Evolutionary conservation across 2,888 invertebrate genomes (phyloP).

Genomic region (Acanthosoma haemorrhoidale): DNA sequence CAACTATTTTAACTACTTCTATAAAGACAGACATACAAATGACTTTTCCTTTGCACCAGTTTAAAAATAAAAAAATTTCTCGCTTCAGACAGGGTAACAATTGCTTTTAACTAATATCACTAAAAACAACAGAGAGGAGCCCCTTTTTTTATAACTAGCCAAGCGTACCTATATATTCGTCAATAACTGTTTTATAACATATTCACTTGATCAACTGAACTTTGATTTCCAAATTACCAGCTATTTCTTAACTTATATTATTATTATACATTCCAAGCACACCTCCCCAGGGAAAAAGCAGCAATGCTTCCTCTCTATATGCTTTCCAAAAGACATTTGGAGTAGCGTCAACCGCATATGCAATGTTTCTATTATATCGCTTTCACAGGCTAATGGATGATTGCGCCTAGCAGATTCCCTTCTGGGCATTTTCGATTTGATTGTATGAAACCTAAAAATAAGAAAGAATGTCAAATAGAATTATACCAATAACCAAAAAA

Average conservation of each 20-base stretch:
- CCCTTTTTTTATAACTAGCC: background rate
- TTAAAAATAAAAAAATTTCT: background rate
- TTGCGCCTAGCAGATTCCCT: constrained; percentile 84
- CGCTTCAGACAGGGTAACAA: background rate
- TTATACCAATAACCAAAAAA: background rate
- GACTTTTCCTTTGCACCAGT: too few relatives aligned
- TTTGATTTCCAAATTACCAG: too few relatives aligned
- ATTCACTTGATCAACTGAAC: too few relatives aligned
- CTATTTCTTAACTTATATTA: too few relatives aligned
- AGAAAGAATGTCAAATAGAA: background rate
- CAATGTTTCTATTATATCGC: constrained; percentile 86
- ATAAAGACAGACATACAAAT: too few relatives aligned
- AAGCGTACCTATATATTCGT: too few relatives aligned
- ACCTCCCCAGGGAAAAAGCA: constrained; percentile 94
- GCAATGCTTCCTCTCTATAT: constrained; percentile 86
- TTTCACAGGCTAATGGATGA: constrained; percentile 85
- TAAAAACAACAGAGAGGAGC: background rate
- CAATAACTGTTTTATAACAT: too few relatives aligned
- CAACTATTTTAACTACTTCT: too few relatives aligned
- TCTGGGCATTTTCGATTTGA: constrained; percentile 87
- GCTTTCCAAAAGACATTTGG: constrained; percentile 92
- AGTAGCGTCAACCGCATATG: constrained; percentile 85
- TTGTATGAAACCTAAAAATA: constrained; percentile 65
- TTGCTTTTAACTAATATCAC: background rate
- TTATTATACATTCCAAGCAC: too few relatives aligned